A percentile compares a stretch with the other conserved stretches of the same genome.
Evolutionary conservation across 1,140 invertebrate species (phyloP).

Genomic region (Sipha flava): DNA sequence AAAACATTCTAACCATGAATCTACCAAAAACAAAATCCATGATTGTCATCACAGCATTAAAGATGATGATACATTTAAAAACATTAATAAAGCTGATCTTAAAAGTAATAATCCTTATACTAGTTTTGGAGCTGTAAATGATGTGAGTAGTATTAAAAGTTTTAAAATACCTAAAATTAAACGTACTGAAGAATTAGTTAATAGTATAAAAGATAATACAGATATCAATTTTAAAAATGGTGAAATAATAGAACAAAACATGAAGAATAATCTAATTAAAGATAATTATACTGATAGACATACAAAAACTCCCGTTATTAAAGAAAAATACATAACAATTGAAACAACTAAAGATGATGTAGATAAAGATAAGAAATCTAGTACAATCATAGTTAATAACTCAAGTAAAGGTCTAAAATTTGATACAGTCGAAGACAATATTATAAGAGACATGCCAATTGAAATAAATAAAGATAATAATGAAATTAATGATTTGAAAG

Average conservation of each 20-base stretch:
- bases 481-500: not conserved
- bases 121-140: not conserved
- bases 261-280: no score
- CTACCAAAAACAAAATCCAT: not conserved
- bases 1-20: not conserved
- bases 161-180: constrained; percentile 27
- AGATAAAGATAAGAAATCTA: not conserved
- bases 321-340: no score
- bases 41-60: not conserved
- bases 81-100: not conserved
- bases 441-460: not conserved
- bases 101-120: not conserved
- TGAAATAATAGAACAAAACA: no score
- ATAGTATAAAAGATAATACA: not conserved
- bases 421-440: no score
- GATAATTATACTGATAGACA: no score
- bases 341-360: not conserved
- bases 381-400: not conserved
- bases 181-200: not conserved
- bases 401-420: not conserved
- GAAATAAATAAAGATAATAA: not conserved
- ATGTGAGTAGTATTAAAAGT: not conserved
- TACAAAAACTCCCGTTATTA: no score
- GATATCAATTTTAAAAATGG: not conserved
- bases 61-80: not conserved